These are phyloP conservation scores for Lordiphosa andalusiaca DNA, from an alignment of 2,888 invertebrate genomes.

Conservation along the genomic window DNA sequence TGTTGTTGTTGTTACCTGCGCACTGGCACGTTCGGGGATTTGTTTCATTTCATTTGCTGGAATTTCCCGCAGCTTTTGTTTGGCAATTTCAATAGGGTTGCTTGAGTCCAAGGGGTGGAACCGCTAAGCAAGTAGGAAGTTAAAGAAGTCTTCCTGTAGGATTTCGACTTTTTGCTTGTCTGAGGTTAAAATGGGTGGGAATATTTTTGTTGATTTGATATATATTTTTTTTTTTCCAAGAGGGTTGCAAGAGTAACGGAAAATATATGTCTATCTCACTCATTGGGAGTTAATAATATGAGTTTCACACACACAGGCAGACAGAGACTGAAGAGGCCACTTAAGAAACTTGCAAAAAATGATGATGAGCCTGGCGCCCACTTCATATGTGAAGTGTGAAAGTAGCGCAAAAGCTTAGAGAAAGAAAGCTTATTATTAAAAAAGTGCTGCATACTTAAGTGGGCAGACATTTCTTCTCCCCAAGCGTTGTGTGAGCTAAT, in stretches of 20 bases:
- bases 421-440: conserved; percentile 40
- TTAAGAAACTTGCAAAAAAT: conserved; percentile 40
- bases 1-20: conserved; percentile 48
- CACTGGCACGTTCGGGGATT: conserved; percentile 43
- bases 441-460: conserved; percentile 43
- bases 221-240: conserved; percentile 16
- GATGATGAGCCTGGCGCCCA: conserved; percentile 21
- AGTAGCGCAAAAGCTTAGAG: conserved; percentile 25
- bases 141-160: conserved; percentile 22
- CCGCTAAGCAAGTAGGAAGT: conserved; percentile 1
- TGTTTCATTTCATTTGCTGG: conserved; percentile 23
- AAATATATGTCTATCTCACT: conserved; percentile 8
- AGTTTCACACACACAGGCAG: conserved; percentile 42
- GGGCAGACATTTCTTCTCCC: conserved; percentile 11
- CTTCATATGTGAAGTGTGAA: conserved; percentile 50
- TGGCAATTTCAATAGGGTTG: conserved; percentile 29
- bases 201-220: conserved; percentile 60
- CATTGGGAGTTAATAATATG: conserved; percentile 38
- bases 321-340: conserved; percentile 45
- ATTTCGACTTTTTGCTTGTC: conserved; percentile 62
- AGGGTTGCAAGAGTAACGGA: conserved; percentile 31
- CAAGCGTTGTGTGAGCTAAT: conserved; percentile 51
- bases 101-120: conserved; percentile 16
- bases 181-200: conserved; percentile 79
- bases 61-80: conserved; percentile 25